A percentile compares a stretch with the other conserved stretches of the same genome.
Evolutionary conservation across 2,113 vertebrate species (phyloP).

Genomic region (Narcine bancroftii): DNA sequence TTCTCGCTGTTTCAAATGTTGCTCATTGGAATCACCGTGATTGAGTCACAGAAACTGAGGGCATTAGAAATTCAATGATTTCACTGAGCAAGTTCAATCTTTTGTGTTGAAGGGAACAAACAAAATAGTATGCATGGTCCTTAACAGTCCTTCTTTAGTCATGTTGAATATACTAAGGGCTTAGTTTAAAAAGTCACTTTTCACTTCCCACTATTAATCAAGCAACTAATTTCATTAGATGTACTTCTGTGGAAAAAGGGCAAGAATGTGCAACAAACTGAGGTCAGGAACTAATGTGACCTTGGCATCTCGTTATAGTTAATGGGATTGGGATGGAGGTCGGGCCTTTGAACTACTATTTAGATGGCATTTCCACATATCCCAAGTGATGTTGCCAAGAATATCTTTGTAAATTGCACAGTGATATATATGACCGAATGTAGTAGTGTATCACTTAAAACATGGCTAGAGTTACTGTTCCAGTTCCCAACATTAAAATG

Average conservation of each 20-base stretch:
- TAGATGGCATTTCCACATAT: not conserved
- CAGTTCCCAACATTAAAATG: not conserved
- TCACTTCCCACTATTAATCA: slow-evolving; percentile 36
- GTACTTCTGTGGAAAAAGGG: not conserved
- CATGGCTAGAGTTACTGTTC: not conserved
- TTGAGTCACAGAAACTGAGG: not conserved
- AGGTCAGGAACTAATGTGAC: slow-evolving; percentile 27
- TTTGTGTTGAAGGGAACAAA: not conserved
- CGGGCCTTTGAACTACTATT: slow-evolving; percentile 14
- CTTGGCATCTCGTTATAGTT: slow-evolving; percentile 29
- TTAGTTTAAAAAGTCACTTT: slow-evolving; percentile 16
- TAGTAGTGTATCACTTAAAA: not conserved
- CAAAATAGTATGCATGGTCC: not conserved
- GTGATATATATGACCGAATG: not conserved
- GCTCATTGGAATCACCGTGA: slow-evolving; percentile 16
- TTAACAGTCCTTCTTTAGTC: not conserved
- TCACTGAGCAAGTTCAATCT: not conserved
- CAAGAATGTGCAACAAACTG: slow-evolving; percentile 26
- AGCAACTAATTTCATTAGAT: slow-evolving; percentile 26
- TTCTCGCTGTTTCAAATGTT: not conserved
- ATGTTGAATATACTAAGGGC: not conserved
- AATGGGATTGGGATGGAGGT: slow-evolving; percentile 21
- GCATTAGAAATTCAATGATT: not conserved
- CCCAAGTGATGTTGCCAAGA: not conserved
- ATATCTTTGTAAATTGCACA: not conserved